Evolutionary conservation across 2,113 vertebrate species (phyloP).

Genomic region (Scophthalmus maximus): DNA sequence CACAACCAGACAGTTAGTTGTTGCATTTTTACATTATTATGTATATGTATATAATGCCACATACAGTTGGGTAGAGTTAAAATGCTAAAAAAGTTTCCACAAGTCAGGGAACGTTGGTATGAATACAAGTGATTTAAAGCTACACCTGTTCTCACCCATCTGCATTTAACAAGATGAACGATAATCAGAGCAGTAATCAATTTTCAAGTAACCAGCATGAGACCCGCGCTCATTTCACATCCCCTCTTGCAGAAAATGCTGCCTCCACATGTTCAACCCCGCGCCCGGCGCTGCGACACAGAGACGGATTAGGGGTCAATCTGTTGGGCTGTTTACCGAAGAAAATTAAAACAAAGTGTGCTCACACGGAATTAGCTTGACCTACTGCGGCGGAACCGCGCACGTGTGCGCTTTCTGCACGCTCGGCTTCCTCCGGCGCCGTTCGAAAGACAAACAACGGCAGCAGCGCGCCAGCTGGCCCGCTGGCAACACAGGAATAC

Average conservation of each 20-base stretch:
- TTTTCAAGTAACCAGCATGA: conserved; percentile 47
- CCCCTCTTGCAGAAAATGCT: conserved; percentile 62
- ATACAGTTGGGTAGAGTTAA: no score
- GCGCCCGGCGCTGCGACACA: conserved; percentile 62
- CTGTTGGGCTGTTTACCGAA: conserved; percentile 51
- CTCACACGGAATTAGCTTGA: conserved; percentile 33
- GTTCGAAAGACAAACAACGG: conserved; percentile 29
- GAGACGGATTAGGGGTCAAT: conserved; percentile 65
- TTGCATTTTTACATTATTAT: no score
- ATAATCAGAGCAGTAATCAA: conserved; percentile 41
- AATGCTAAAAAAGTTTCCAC: no score
- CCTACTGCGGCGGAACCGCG: conserved; percentile 31
- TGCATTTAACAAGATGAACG: conserved; percentile 5
- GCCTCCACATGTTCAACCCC: conserved; percentile 44
- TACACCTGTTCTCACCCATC: conserved; percentile 6
- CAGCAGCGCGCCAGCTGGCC: conserved; percentile 51
- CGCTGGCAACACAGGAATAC: conserved; percentile 16
- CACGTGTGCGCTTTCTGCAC: conserved; percentile 30
- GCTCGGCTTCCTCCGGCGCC: not conserved
- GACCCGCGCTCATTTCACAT: conserved; percentile 53
- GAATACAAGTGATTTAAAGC: conserved; percentile 3
- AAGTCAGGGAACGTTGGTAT: not conserved
- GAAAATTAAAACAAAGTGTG: conserved; percentile 63
- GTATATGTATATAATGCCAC: no score
- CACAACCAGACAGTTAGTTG: no score